These are phyloP conservation scores for Amphibalanus amphitrite DNA, from an alignment of 1,140 invertebrate species.

Conservation along the genomic window DNA sequence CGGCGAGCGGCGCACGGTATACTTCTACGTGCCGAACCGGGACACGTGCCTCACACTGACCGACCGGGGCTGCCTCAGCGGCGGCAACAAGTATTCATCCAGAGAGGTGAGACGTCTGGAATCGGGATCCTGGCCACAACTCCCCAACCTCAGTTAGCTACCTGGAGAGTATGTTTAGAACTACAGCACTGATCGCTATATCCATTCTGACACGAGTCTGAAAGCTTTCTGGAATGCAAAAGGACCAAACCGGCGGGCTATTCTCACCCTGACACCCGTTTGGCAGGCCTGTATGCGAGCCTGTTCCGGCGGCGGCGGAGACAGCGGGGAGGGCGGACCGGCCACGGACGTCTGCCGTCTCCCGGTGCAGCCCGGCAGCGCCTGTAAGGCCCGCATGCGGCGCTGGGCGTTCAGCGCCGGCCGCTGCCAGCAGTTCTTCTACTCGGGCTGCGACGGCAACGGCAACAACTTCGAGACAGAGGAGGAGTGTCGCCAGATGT, in stretches of 20 bases:
- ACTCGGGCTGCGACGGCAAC: constrained; percentile 36
- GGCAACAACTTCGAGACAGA: constrained; percentile 30
- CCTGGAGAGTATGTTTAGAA: too few species aligned
- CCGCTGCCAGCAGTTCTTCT: constrained; percentile 32
- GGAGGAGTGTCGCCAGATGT: not conserved
- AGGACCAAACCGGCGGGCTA: too few species aligned
- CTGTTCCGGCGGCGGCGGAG: not conserved
- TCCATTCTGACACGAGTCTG: too few species aligned
- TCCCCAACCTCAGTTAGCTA: too few species aligned
- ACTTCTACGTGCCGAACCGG: not conserved
- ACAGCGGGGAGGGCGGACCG: too few species aligned
- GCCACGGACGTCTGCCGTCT: not conserved
- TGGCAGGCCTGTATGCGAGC: not conserved
- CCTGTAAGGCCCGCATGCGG: not conserved
- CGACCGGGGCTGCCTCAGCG: not conserved
- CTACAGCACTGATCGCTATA: too few species aligned
- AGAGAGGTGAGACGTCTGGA: not conserved
- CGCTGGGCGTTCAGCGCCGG: constrained; percentile 3
- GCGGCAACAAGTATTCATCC: not conserved
- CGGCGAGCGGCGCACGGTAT: not conserved
- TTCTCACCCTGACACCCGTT: too few species aligned
- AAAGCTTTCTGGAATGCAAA: too few species aligned
- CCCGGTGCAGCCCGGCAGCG: not conserved
- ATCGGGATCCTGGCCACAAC: too few species aligned
- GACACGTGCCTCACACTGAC: not conserved